phyloP scores from a whole-genome alignment of 2,888 invertebrate genomes.

The Sylvicola cinctus region DNA sequence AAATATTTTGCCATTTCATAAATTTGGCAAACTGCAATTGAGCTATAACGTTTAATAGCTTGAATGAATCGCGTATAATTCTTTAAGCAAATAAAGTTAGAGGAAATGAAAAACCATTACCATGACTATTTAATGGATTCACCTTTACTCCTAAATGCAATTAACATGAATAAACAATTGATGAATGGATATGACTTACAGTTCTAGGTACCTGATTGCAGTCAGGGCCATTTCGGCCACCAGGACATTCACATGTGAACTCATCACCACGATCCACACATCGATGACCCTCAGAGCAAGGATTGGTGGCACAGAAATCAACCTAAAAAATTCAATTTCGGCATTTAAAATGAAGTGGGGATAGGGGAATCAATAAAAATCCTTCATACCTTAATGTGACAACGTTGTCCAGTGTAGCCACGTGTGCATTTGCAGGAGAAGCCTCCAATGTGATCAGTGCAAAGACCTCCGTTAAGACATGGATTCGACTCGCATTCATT shows the following conservation, averaged over 20 bases:
- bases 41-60: too few relatives aligned
- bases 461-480: conserved; percentile 51
- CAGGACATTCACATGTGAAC: conserved; percentile 52
- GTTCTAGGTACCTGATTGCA: conserved; percentile 43
- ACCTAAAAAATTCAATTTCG: conserved; percentile 28
- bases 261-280: conserved; percentile 56
- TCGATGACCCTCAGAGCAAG: conserved; percentile 41
- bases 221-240: conserved; percentile 45
- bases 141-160: too few relatives aligned
- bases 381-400: conserved; percentile 39
- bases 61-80: too few relatives aligned
- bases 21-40: too few relatives aligned
- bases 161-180: too few relatives aligned
- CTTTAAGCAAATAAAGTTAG: too few relatives aligned
- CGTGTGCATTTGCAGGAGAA: conserved; percentile 46
- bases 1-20: too few relatives aligned
- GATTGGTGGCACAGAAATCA: conserved; percentile 46
- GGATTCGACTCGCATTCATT: conserved; percentile 59
- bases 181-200: too few relatives aligned
- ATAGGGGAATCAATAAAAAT: background rate
- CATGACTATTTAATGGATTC: too few relatives aligned
- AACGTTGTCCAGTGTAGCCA: conserved; percentile 46
- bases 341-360: too few relatives aligned
- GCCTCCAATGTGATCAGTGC: conserved; percentile 48
- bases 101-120: too few relatives aligned